Evolutionary conservation across 2,113 vertebrate genomes (phyloP), one percentile per base, ranked within the genome.

Genomic region (Pungitius pungitius): DNA sequence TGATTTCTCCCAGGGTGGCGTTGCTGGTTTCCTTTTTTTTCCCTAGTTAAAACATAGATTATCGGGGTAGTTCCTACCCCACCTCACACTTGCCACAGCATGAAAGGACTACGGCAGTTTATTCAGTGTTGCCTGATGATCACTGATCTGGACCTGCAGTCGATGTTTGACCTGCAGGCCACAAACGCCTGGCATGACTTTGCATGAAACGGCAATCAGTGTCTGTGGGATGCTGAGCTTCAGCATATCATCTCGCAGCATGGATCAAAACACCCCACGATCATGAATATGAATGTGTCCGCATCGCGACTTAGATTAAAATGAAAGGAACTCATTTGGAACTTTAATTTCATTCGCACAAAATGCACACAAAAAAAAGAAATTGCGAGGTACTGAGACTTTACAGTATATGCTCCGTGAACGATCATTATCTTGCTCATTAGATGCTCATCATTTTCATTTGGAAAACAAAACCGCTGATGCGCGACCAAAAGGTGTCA

Each of bases 401-500:
- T 58, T 37, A 47, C 40, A 64, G 71, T 14, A 65, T 47, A 52
- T 64, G 66, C 82, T 73, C 70, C 55, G 63, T 68, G 62, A 40
- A 18, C 42, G 75, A 85, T 87, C 60, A 55, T 83, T 87, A 85
- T 88, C 82, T 30, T 45, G 27, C 59, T 87, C 71, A 84, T 88
- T 83, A 83, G 70, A 73, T 43, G 51, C 68, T 78, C 20, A 24
- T 73, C 45, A 61, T 82, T 75, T 83, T 68, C 30, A 69, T 71
- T 68, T 78, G 55, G 57, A 84, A 82, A 87, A 85, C 70, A 82
- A 82, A 80, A 20, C 30, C 47, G 35, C 59, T 58, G 45, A 73
- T 63, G 65, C 37, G 49, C 78, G 72, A 63, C 27, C 3, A 11
- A 72, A 79, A 74, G 61, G 80, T 85, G 69, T 81, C 45, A 52